Percentiles rank a stretch among this genome's conserved stretches.
phyloP scores from a whole-genome alignment of 2,888 invertebrate genomes.

The Pristionchus maxplancki region DNA sequence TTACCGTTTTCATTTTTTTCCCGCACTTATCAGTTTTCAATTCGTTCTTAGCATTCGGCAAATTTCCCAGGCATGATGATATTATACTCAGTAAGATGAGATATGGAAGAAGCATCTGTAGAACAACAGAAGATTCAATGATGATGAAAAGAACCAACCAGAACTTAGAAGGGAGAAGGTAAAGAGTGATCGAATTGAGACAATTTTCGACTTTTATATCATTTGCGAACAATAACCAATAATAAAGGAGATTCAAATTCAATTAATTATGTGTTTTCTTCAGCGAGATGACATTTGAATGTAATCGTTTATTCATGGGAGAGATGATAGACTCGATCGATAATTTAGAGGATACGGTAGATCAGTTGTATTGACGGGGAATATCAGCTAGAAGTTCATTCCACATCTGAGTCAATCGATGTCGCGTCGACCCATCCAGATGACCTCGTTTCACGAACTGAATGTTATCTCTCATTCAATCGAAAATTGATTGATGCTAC shows the following conservation, averaged over 20 bases:
- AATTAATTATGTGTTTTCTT: background rate
- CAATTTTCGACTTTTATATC: background rate
- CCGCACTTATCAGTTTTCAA: background rate
- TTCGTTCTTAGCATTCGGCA: background rate
- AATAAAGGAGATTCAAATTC: background rate
- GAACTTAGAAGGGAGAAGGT: background rate
- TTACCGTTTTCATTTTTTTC: too few species aligned
- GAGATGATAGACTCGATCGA: conserved; percentile 41
- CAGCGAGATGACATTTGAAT: background rate
- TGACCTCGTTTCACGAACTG: conserved; percentile 45
- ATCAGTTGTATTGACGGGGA: conserved; percentile 44
- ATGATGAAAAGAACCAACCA: background rate
- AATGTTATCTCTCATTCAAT: background rate
- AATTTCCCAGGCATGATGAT: background rate
- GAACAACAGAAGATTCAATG: background rate
- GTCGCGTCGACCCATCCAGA: conserved; percentile 16
- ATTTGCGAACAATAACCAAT: background rate
- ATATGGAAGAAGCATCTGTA: background rate
- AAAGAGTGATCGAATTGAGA: background rate
- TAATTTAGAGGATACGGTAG: background rate
- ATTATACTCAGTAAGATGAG: background rate
- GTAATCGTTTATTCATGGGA: conserved; percentile 21
- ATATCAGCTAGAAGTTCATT: conserved; percentile 49
- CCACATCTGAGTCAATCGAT: conserved; percentile 46
- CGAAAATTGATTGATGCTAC: background rate